phyloP scores from a whole-genome alignment of 2,888 invertebrate genomes.

The Spilarctia lutea region DNA sequence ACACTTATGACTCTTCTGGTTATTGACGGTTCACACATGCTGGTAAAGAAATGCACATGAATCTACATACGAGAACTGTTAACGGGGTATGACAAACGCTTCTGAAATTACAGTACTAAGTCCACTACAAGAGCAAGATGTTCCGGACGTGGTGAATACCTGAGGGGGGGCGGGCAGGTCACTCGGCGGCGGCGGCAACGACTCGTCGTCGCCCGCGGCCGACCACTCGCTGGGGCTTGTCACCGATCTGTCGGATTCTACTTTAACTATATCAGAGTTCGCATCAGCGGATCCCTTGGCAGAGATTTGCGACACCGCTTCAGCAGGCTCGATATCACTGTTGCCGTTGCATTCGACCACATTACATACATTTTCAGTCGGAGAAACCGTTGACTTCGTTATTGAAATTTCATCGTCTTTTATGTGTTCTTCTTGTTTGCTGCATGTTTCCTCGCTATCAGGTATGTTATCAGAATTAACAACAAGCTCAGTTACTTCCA shows the following conservation, averaged over 20 bases:
- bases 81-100: constrained; percentile 69
- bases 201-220: constrained; percentile 33
- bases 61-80: constrained; percentile 77
- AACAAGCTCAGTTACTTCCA: constrained; percentile 39
- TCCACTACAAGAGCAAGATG: constrained; percentile 80
- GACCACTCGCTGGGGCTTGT: constrained; percentile 26
- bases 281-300: constrained; percentile 29
- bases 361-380: constrained; percentile 46
- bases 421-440: constrained; percentile 35
- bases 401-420: constrained; percentile 55
- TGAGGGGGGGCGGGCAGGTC: constrained; percentile 61
- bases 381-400: constrained; percentile 58
- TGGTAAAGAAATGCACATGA: constrained; percentile 77
- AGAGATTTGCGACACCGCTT: constrained; percentile 7
- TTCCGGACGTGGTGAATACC: constrained; percentile 81
- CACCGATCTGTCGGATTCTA: constrained; percentile 26
- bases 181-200: constrained; percentile 29
- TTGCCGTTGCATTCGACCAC: constrained; percentile 66
- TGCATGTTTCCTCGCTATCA: constrained; percentile 35
- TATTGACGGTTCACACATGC: constrained; percentile 79
- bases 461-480: constrained; percentile 49
- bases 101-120: constrained; percentile 65
- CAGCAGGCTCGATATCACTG: constrained; percentile 37
- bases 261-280: constrained; percentile 28
- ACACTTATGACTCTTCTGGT: constrained; percentile 70